Evolutionary conservation across 2,797 vertebrate genomes (phyloP), one percentile per base, ranked within the genome.

Genomic region (Sebastes itinus): DNA sequence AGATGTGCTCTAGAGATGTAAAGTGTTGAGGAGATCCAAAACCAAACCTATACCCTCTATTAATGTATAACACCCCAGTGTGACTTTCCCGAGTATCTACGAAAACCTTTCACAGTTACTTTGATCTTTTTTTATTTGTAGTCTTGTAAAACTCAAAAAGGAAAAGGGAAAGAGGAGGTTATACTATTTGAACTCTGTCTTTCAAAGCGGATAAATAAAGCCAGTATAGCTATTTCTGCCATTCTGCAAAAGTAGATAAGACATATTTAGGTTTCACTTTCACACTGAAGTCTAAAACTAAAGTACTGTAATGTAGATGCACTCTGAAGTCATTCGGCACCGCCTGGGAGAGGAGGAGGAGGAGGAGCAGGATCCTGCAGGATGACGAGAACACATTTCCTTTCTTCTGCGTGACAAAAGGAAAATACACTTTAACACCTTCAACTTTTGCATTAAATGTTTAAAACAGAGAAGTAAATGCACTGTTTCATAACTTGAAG

Each of bases 91-190:
- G 82, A 86, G 88, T 87, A 86, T 94, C 90, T 91, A 88, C 88
- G 72, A 89, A 49, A 91, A 88, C 92, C 90, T 92, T 95, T 95
- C 91, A 90, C 88, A 80, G 89, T 79, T 87, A 94, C 93, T 95
- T 95, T 95, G 94, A 96, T 94, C 90, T 93, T 88, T 89, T 91
- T 94, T 96, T 92, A 94, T 92, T 91, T 93, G 89, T 88, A 87
- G 87, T 92, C 93, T 93, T 94, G 93, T 92, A 93, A 94, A 95
- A 94, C 81, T 90, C 76, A 83, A 89, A 87, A 88, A 91, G 84
- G 76, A 91, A 88, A 86, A 89, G 80, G 71, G 66, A 77, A 61
- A 72, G 28, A 75, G 77, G 52, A 72, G 46, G 59, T 85, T 89
- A 84, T 86, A 61, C 76, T 85, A 72, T 92, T 89, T 88, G 46